Conservation (phyloP, 1,140 invertebrate genomes). For the Harpegnathos saltator region DNA sequence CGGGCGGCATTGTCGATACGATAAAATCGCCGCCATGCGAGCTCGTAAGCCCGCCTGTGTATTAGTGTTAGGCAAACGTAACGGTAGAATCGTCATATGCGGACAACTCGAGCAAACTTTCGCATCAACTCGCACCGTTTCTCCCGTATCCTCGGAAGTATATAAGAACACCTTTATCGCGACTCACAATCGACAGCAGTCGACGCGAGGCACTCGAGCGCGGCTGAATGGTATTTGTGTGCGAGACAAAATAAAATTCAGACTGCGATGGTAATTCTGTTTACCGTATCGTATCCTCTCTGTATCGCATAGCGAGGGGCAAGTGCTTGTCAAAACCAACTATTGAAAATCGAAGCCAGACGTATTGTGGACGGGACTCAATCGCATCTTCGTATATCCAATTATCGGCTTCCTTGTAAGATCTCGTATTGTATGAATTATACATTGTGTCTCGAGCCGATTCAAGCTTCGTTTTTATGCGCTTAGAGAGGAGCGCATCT, state of each 20-base stretch:
- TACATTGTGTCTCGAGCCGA: conserved; percentile 63
- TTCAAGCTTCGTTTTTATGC: conserved; percentile 22
- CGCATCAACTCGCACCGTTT: neutral
- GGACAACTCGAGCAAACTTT: neutral
- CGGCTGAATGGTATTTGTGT: conserved; percentile 14
- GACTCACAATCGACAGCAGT: neutral
- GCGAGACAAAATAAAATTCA: neutral
- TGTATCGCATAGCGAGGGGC: conserved; percentile 60
- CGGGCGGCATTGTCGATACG: conserved; percentile 18
- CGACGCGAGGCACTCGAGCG: too few species aligned
- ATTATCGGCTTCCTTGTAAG: conserved; percentile 76
- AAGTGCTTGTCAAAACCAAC: conserved; percentile 76
- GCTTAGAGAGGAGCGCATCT: neutral
- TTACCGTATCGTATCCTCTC: conserved; percentile 54
- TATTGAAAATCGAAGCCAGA: conserved; percentile 80
- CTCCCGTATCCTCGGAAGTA: too few species aligned
- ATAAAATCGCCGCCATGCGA: conserved; percentile 22
- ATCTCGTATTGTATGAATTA: conserved; percentile 75
- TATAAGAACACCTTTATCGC: neutral
- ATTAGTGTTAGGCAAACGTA: neutral
- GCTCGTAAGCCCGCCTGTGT: neutral
- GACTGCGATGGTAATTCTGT: conserved; percentile 38
- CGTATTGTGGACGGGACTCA: conserved; percentile 67
- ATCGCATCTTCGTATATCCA: conserved; percentile 73
- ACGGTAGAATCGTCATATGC: neutral